These are phyloP conservation scores for Anguilla japonica DNA, from an alignment of 2,113 vertebrate genomes.

Conservation along the genomic window DNA sequence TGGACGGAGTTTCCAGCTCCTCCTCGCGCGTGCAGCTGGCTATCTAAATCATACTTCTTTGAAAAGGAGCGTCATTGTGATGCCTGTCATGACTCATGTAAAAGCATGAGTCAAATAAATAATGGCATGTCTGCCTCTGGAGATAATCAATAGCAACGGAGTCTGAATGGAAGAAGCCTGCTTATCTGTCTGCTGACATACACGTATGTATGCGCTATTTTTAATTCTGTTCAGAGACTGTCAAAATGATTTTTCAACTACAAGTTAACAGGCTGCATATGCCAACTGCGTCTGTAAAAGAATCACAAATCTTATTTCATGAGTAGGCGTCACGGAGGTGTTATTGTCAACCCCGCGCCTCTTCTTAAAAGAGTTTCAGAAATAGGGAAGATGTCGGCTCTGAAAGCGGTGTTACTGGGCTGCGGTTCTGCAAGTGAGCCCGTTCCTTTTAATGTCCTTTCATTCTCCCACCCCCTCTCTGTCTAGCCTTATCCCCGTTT, in stretches of 20 bases:
- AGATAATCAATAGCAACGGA: neutral
- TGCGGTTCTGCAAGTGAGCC: neutral
- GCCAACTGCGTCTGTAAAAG: neutral
- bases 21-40: neutral
- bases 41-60: neutral
- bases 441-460: neutral
- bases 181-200: neutral
- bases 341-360: neutral
- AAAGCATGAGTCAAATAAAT: neutral
- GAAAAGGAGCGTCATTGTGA: neutral
- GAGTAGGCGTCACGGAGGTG: conserved; percentile 12
- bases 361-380: neutral
- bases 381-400: neutral
- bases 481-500: neutral
- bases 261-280: neutral
- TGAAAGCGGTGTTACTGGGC: neutral
- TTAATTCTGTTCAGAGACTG: neutral
- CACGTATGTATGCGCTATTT: neutral
- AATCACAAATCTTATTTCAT: conserved; percentile 10
- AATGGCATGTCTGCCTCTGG: neutral
- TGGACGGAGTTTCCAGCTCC: neutral
- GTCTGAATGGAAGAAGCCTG: neutral
- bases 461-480: neutral
- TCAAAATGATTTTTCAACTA: neutral
- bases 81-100: neutral